phyloP scores from a whole-genome alignment of 2,888 invertebrate genomes.

The Amiota minor region DNA sequence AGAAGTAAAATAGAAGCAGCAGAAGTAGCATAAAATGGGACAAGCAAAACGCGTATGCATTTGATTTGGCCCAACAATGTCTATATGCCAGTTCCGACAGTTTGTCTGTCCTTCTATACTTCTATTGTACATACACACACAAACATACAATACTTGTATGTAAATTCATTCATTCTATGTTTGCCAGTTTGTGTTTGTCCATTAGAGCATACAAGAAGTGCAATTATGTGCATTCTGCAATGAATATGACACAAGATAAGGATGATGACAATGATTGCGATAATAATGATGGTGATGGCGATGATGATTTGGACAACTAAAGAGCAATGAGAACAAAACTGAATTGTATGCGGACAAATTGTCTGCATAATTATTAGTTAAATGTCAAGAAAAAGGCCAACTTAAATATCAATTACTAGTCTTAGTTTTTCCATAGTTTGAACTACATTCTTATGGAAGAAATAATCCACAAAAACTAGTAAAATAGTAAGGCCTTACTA shows the following conservation, averaged over 20 bases:
- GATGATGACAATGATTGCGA: no score
- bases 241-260: slow-evolving; percentile 59
- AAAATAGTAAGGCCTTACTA: no score
- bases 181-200: slow-evolving; percentile 46
- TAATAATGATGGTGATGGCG: slow-evolving; percentile 4
- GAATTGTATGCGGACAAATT: slow-evolving; percentile 43
- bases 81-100: not conserved
- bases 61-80: slow-evolving; percentile 51
- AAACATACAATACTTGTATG: not conserved
- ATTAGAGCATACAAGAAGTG: slow-evolving; percentile 58
- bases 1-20: not conserved
- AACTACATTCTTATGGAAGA: no score
- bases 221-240: slow-evolving; percentile 62
- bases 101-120: slow-evolving; percentile 12
- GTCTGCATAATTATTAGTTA: slow-evolving; percentile 27
- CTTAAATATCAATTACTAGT: slow-evolving; percentile 19
- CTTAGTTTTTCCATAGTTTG: no score
- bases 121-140: not conserved
- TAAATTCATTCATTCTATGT: not conserved
- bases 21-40: slow-evolving; percentile 1
- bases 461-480: no score
- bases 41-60: slow-evolving; percentile 48
- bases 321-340: not conserved
- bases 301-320: slow-evolving; percentile 34
- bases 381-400: slow-evolving; percentile 18